phyloP scores from a whole-genome alignment of 2,113 vertebrate genomes.

The Cynocephalus volans region DNA sequence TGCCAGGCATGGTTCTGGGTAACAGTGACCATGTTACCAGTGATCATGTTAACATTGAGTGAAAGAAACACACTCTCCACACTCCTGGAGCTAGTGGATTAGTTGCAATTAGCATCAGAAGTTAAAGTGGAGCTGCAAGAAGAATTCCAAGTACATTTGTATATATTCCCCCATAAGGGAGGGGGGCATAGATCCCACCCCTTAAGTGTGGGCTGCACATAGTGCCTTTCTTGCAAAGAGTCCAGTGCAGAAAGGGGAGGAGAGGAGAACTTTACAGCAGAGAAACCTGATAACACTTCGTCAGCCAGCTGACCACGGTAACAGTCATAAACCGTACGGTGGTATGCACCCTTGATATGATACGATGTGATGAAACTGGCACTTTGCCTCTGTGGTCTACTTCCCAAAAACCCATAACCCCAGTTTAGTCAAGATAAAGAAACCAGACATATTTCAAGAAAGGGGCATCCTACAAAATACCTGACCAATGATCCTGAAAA shows the following conservation, averaged over 20 bases:
- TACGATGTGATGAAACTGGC: not conserved
- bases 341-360: rapidly evolving
- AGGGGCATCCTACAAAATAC: no score
- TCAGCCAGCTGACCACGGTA: not conserved
- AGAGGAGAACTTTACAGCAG: not conserved
- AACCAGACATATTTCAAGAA: not conserved
- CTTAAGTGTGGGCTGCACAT: not conserved
- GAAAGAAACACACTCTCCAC: not conserved
- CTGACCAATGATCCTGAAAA: not conserved
- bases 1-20: not conserved
- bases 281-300: not conserved
- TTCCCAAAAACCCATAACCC: not conserved
- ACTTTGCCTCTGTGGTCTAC: not conserved
- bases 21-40: not conserved
- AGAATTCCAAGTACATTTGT: not conserved
- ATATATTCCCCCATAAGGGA: rapidly evolving
- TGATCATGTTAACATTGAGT: no score
- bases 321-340: rapidly evolving
- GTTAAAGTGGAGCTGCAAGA: not conserved
- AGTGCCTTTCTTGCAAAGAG: not conserved
- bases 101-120: not conserved
- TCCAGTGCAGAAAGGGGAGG: not conserved
- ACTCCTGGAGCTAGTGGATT: not conserved
- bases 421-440: no score
- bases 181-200: not conserved